These are phyloP conservation scores for Thryonomys swinderianus DNA, from an alignment of 2,113 vertebrate genomes.

Conservation along the genomic window DNA sequence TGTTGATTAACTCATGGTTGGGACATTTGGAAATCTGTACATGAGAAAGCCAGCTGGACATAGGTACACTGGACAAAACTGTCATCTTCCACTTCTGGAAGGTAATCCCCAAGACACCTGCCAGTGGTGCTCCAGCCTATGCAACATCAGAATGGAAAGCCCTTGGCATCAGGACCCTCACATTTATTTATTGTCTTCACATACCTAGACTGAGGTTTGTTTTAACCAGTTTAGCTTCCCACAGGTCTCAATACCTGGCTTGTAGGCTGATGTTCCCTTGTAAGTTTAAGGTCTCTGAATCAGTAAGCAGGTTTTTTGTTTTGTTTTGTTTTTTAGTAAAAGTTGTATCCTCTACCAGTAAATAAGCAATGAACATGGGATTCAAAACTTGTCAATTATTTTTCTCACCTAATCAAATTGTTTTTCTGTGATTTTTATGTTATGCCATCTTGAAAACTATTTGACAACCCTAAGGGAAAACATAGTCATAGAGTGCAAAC, in stretches of 20 bases:
- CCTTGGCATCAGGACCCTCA: accelerated
- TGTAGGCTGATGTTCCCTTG: not conserved
- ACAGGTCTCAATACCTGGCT: not conserved
- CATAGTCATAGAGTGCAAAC: not conserved
- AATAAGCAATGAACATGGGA: constrained; percentile 5
- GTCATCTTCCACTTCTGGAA: accelerated
- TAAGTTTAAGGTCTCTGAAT: not conserved
- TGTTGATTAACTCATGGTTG: not conserved
- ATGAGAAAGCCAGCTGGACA: not conserved
- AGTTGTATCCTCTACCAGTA: not conserved
- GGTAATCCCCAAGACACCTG: not conserved
- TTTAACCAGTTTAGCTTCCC: not conserved
- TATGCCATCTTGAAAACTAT: not conserved
- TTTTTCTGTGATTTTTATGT: not conserved
- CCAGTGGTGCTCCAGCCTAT: accelerated
- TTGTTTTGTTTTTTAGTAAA: too few species aligned
- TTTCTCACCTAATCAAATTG: constrained; percentile 21
- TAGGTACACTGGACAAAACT: not conserved
- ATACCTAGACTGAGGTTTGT: not conserved
- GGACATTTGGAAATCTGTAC: not conserved
- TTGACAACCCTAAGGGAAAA: not conserved
- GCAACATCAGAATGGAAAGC: accelerated
- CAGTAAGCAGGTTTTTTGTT: not conserved
- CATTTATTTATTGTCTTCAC: not conserved
- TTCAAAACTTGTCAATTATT: not conserved